Conservation (phyloP, 64 coral and sea anemone genomes). For the Stichodactyla mertensii region DNA sequence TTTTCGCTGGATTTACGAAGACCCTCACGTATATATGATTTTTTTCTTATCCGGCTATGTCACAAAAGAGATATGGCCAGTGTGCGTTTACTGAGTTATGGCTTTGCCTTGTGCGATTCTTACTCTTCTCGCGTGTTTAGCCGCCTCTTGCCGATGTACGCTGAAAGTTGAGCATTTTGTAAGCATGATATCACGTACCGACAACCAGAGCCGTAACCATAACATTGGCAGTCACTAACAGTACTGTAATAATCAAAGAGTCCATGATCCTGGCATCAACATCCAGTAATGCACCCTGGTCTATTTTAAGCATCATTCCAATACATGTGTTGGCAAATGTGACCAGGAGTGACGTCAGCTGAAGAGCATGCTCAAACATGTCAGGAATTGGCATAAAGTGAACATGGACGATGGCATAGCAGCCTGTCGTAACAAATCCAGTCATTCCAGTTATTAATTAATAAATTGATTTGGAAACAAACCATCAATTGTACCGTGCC, state of each 20-base stretch:
- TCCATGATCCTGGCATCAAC: conserved; percentile 11
- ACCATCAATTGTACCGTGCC: too few species aligned
- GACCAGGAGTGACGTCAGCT: conserved; percentile 38
- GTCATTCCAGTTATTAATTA: too few species aligned
- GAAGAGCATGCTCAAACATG: conserved; percentile 59
- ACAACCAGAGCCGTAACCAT: conserved; percentile 18
- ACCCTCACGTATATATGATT: too few species aligned
- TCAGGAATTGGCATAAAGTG: conserved; percentile 61
- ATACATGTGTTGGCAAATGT: conserved; percentile 51
- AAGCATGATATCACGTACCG: conserved; percentile 10
- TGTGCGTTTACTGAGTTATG: too few species aligned
- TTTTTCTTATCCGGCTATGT: too few species aligned
- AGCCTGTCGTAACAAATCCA: not conserved
- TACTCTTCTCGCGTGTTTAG: too few species aligned
- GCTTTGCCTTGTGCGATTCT: too few species aligned
- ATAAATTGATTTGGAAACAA: too few species aligned
- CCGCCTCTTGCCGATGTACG: too few species aligned
- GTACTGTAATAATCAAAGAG: not conserved
- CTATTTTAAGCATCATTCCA: conserved; percentile 60
- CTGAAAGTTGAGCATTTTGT: too few species aligned
- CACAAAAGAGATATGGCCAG: too few species aligned
- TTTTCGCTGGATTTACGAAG: too few species aligned
- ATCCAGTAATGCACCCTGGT: conserved; percentile 1
- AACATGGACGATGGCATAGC: conserved; percentile 43
- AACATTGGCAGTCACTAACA: conserved; percentile 31